A percentile compares a stretch with the other conserved stretches of the same genome.
phyloP scores from a whole-genome alignment of 2,113 vertebrate genomes.

The Aspiorhynchus laticeps region DNA sequence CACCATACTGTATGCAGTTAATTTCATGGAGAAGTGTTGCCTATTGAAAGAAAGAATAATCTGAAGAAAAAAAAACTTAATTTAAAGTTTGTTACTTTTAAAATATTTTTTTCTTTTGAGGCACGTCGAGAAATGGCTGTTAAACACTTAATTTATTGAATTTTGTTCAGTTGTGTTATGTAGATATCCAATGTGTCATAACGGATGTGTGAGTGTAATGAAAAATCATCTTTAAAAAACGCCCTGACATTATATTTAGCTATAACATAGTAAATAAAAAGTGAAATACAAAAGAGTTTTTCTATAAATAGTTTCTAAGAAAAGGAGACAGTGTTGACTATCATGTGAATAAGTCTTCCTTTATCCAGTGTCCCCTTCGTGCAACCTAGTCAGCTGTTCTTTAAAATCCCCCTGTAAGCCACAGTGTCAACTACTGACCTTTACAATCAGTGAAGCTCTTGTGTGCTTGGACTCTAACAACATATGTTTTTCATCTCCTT shows the following conservation, averaged over 20 bases:
- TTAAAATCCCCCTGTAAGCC: conserved; percentile 31
- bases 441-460: background rate
- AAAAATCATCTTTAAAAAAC: background rate
- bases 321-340: background rate
- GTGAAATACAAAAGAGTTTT: no score
- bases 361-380: conserved; percentile 2
- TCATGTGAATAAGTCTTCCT: conserved; percentile 29
- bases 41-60: background rate
- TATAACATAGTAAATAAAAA: background rate
- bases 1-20: background rate
- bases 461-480: background rate
- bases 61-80: background rate
- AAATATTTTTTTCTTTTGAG: background rate
- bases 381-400: conserved; percentile 39
- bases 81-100: background rate
- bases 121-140: background rate
- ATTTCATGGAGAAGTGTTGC: background rate
- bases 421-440: conserved; percentile 7
- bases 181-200: background rate
- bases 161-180: background rate
- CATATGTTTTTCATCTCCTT: background rate
- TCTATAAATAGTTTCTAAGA: background rate
- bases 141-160: background rate
- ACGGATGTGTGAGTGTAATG: background rate
- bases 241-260: background rate